Evolutionary conservation across 2,113 vertebrate genomes (phyloP).

Genomic region (Lasiurus borealis): DNA sequence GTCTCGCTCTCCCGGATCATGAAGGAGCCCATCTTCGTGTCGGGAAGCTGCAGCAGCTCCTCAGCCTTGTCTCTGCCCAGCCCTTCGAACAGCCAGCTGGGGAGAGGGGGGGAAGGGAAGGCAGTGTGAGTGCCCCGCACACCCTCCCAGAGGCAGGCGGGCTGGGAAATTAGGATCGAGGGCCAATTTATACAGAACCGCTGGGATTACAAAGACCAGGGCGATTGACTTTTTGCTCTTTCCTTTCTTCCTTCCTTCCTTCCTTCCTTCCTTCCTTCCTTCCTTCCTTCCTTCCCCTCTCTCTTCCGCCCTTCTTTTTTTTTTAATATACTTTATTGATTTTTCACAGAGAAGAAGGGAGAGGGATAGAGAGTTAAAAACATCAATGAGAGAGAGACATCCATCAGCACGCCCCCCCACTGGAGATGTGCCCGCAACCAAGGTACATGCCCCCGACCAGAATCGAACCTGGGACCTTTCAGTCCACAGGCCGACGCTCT

Average conservation of each 20-base stretch:
- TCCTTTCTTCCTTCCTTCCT: background rate
- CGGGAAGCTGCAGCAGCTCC: constrained; percentile 93
- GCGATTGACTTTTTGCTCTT: fast-evolving
- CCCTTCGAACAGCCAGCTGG: constrained; percentile 97
- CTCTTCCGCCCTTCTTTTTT: no score
- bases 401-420: no score
- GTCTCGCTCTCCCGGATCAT: constrained; percentile 94
- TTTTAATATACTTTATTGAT: no score
- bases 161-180: background rate
- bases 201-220: background rate
- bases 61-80: constrained; percentile 95
- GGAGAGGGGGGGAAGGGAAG: background rate
- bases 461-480: no score
- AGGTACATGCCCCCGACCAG: no score
- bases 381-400: no score
- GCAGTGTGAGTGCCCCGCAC: fast-evolving
- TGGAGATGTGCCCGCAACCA: no score
- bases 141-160: fast-evolving
- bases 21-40: constrained; percentile 93
- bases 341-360: no score
- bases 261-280: background rate
- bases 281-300: background rate
- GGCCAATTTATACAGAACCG: background rate
- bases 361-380: no score
- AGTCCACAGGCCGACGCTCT: no score